A percentile compares a stretch with the other conserved stretches of the same genome.
These are phyloP conservation scores for Agrilus cyanescens DNA, from an alignment of 2,888 invertebrate genomes.

Conservation along the genomic window DNA sequence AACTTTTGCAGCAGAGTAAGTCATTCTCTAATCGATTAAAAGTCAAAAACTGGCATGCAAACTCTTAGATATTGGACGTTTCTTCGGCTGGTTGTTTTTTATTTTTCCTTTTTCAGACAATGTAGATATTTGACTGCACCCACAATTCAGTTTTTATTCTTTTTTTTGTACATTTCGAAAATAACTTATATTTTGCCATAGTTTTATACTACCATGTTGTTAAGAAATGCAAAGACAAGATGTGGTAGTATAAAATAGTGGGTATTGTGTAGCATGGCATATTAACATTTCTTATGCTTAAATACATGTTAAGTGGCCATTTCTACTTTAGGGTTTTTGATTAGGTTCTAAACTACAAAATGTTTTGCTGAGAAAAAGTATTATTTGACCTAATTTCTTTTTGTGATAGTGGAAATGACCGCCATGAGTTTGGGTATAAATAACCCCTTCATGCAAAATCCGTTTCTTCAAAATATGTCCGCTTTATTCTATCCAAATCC, in stretches of 20 bases:
- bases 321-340: too few relatives aligned
- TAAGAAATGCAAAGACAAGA: too few relatives aligned
- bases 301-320: too few relatives aligned
- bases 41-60: constrained; percentile 5
- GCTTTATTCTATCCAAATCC: constrained; percentile 27
- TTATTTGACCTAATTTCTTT: constrained; percentile 8
- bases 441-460: constrained; percentile 30
- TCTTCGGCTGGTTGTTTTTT: neutral
- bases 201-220: too few relatives aligned
- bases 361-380: neutral
- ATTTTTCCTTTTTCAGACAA: too few relatives aligned
- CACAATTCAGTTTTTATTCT: too few relatives aligned
- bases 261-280: neutral
- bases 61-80: neutral
- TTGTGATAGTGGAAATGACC: constrained; percentile 50
- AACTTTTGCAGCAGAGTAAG: constrained; percentile 79
- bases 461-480: constrained; percentile 31
- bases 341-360: too few relatives aligned
- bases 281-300: too few relatives aligned
- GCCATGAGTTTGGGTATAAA: constrained; percentile 40
- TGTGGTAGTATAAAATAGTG: too few relatives aligned
- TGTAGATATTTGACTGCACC: too few relatives aligned
- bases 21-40: constrained; percentile 22
- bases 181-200: too few relatives aligned
- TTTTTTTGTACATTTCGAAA: too few relatives aligned